A percentile compares a stretch with the other conserved stretches of the same genome.
phyloP scores from a whole-genome alignment of 1,140 invertebrate genomes.

The Drosophila biarmipes region DNA sequence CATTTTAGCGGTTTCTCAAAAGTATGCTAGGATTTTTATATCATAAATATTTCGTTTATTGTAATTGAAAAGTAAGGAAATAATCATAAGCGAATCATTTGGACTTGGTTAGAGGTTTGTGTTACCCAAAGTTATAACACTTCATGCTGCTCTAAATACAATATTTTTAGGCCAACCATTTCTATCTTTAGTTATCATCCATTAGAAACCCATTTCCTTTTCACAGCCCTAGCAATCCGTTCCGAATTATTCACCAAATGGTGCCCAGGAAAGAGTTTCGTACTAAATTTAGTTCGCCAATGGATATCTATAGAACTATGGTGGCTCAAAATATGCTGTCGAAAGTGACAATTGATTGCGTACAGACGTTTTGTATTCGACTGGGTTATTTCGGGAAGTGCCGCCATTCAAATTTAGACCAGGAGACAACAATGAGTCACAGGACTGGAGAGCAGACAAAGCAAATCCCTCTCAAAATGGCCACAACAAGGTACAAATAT shows the following conservation, averaged over 20 bases:
- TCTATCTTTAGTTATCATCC: neutral
- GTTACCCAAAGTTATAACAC: neutral
- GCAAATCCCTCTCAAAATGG: slow-evolving; percentile 59
- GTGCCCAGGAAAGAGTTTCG: slow-evolving; percentile 31
- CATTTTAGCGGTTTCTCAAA: neutral
- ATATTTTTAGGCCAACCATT: neutral
- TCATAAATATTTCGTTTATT: neutral
- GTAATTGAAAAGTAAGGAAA: neutral
- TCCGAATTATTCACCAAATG: slow-evolving; percentile 25
- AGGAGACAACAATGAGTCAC: slow-evolving; percentile 56
- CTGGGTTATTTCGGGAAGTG: slow-evolving; percentile 50
- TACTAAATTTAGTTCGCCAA: slow-evolving; percentile 50
- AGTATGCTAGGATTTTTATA: slow-evolving; percentile 21
- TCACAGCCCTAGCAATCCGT: slow-evolving; percentile 8
- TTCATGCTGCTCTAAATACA: too few relatives aligned
- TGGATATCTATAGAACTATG: slow-evolving; percentile 53
- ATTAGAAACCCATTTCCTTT: slow-evolving; percentile 17
- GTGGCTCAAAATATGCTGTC: slow-evolving; percentile 74
- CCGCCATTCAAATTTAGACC: slow-evolving; percentile 65
- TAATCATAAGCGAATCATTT: neutral
- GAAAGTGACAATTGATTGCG: slow-evolving; percentile 76
- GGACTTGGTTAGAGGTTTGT: neutral
- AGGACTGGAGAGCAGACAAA: slow-evolving; percentile 28
- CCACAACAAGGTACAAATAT: slow-evolving; percentile 60
- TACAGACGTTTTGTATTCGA: slow-evolving; percentile 49